Conservation (phyloP, 2,888 invertebrate species). For the Ischnura elegans region DNA sequence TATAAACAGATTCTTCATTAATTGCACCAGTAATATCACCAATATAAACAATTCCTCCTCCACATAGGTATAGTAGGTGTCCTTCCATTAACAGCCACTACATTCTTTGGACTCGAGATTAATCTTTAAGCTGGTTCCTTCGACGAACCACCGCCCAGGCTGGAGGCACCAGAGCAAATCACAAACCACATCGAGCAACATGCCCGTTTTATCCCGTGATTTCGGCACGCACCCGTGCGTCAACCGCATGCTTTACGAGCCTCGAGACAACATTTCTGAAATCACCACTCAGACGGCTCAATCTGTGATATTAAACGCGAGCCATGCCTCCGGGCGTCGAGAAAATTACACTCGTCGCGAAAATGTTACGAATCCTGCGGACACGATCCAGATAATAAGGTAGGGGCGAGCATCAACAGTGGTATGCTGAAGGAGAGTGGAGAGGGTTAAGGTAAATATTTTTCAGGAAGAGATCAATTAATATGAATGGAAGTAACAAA, state of each 20-base stretch:
- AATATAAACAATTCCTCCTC: too few relatives aligned
- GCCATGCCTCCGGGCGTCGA: not conserved
- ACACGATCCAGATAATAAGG: not conserved
- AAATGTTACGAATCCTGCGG: not conserved
- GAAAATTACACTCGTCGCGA: slow-evolving; percentile 20
- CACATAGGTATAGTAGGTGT: too few relatives aligned
- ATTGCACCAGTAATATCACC: too few relatives aligned
- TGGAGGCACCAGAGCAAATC: not conserved
- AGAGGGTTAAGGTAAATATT: not conserved
- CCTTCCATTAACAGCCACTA: too few relatives aligned
- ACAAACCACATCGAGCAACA: not conserved
- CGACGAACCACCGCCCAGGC: not conserved
- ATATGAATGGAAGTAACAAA: too few relatives aligned
- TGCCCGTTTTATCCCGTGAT: not conserved
- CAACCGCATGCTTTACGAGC: not conserved
- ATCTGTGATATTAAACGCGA: not conserved
- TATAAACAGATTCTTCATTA: too few relatives aligned
- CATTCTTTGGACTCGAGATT: not conserved
- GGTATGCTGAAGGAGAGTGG: not conserved
- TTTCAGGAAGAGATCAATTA: too few relatives aligned
- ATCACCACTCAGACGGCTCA: not conserved
- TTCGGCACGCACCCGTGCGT: not conserved
- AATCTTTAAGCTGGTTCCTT: not conserved
- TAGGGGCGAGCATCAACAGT: not conserved
- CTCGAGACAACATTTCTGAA: not conserved